A percentile compares a stretch with the other conserved stretches of the same genome.
Evolutionary conservation across 2,888 invertebrate genomes (phyloP).

Genomic region (Acanthopleura granulata): DNA sequence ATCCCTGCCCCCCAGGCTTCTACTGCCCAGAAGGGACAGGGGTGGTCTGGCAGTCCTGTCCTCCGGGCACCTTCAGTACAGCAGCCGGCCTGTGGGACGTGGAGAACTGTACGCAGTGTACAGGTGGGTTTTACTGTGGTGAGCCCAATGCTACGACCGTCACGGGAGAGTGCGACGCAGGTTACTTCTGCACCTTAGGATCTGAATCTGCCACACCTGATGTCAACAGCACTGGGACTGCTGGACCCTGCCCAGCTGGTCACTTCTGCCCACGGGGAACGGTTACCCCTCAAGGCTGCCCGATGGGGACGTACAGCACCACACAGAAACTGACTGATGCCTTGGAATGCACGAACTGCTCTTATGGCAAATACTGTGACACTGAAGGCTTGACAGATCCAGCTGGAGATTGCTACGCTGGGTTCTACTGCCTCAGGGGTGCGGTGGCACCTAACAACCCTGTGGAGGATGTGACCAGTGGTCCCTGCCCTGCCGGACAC

Average conservation of each 20-base stretch:
- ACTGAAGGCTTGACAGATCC: slow-evolving; percentile 50
- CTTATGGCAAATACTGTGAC: slow-evolving; percentile 57
- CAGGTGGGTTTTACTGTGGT: slow-evolving; percentile 61
- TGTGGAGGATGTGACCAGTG: slow-evolving; percentile 45
- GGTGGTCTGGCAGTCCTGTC: slow-evolving; percentile 59
- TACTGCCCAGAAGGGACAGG: slow-evolving; percentile 65
- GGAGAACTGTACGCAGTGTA: slow-evolving; percentile 61
- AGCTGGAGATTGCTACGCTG: slow-evolving; percentile 59
- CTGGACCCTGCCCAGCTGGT: slow-evolving; percentile 63
- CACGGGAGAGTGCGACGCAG: slow-evolving; percentile 52
- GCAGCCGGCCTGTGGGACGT: slow-evolving; percentile 46
- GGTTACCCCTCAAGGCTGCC: slow-evolving; percentile 52
- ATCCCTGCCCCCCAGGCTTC: slow-evolving; percentile 60
- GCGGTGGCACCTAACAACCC: slow-evolving; percentile 52
- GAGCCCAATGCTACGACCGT: slow-evolving; percentile 47
- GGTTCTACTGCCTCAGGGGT: slow-evolving; percentile 62
- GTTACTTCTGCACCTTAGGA: slow-evolving; percentile 58
- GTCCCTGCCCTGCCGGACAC: slow-evolving; percentile 64
- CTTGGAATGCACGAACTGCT: slow-evolving; percentile 46
- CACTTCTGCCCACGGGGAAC: slow-evolving; percentile 55
- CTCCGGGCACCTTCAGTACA: slow-evolving; percentile 59
- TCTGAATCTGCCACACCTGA: slow-evolving; percentile 55
- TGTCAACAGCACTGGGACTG: slow-evolving; percentile 48
- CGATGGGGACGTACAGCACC: slow-evolving; percentile 55
- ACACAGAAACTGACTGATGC: slow-evolving; percentile 38